These are phyloP conservation scores for Strigamia crassipes DNA, from an alignment of 2,888 invertebrate genomes.

Conservation along the genomic window DNA sequence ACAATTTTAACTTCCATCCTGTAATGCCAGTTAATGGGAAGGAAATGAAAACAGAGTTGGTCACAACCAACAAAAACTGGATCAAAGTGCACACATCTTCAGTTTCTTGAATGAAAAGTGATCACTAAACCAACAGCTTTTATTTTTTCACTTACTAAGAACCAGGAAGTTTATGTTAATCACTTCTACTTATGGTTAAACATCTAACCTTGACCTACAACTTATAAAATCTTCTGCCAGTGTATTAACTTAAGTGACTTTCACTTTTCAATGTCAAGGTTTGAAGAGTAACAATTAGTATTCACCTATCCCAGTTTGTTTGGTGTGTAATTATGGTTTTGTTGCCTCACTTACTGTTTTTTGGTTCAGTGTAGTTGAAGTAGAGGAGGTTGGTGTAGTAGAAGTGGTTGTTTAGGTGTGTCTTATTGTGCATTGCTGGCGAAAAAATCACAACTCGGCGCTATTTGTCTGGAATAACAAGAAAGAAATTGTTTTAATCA, in stretches of 20 bases:
- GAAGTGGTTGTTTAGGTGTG: background rate
- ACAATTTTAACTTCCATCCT: background rate
- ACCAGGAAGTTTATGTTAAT: slow-evolving; percentile 1
- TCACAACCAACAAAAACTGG: background rate
- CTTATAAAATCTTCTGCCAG: background rate
- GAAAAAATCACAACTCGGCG: no score
- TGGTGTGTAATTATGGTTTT: background rate
- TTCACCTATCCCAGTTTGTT: no score
- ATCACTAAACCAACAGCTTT: no score
- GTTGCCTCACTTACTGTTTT: background rate
- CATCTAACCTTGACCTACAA: slow-evolving; percentile 17
- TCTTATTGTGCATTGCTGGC: slow-evolving; percentile 20
- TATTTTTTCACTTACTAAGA: no score
- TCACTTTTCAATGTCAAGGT: slow-evolving; percentile 33
- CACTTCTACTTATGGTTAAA: background rate
- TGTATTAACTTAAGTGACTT: slow-evolving; percentile 6
- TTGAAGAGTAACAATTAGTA: background rate
- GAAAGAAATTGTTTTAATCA: background rate
- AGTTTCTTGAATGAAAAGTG: no score
- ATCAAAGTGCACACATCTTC: background rate
- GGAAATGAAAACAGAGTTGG: slow-evolving; percentile 11
- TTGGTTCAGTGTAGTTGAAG: background rate
- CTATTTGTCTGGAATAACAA: background rate
- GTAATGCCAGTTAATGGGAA: background rate
- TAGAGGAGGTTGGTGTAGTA: background rate